Conservation (phyloP, 2,113 vertebrate genomes). For the Meles meles region DNA sequence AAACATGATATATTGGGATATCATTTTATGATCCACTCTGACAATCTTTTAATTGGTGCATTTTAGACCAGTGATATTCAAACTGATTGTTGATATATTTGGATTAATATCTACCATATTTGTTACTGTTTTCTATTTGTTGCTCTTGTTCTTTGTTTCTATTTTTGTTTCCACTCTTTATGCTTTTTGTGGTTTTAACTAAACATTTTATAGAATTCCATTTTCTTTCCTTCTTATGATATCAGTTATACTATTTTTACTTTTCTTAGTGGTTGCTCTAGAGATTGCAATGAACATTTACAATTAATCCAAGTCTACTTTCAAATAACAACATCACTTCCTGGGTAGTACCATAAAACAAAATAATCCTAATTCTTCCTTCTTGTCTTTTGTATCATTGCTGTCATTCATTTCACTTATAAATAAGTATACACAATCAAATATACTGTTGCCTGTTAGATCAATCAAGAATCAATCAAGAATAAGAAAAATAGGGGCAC, state of each 20-base stretch:
- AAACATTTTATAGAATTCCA: neutral
- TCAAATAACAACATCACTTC: neutral
- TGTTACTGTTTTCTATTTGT: neutral
- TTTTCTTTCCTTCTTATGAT: neutral
- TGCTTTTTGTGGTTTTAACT: neutral
- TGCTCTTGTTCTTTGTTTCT: neutral
- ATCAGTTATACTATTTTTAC: neutral
- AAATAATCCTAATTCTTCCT: neutral
- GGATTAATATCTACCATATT: neutral
- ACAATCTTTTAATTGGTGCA: neutral
- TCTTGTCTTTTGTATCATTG: neutral
- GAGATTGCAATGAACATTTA: neutral
- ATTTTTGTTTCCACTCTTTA: neutral
- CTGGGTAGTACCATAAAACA: neutral
- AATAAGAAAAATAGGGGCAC: neutral
- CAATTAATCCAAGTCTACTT: neutral
- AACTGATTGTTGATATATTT: neutral
- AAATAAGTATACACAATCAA: neutral
- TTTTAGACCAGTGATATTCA: neutral
- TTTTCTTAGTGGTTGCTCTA: neutral
- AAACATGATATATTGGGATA: neutral
- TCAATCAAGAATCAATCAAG: neutral
- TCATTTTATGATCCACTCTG: neutral
- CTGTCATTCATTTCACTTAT: neutral
- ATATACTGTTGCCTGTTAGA: neutral